Percentiles rank a stretch among this genome's conserved stretches.
Conservation (phyloP, 1,140 invertebrate species). For the Trichonephila clavipes region DNA sequence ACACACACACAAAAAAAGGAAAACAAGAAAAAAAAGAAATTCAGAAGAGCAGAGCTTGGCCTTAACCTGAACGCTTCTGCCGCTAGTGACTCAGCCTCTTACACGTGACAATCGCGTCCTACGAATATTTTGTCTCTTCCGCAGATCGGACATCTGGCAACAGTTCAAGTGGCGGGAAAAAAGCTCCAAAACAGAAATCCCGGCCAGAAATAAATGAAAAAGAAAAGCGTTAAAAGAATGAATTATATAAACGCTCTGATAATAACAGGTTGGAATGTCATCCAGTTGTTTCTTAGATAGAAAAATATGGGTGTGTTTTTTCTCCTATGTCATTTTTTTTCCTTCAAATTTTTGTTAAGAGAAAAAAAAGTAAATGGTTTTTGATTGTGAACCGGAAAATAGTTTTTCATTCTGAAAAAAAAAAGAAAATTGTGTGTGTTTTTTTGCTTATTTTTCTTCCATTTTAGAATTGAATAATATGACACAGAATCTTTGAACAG, state of each 20-base stretch:
- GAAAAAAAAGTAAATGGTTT: not conserved
- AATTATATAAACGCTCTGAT: not conserved
- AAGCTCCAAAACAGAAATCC: not conserved
- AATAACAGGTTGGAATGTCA: not conserved
- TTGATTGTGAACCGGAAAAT: not conserved
- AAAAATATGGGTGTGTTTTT: not conserved
- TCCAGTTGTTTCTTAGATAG: not conserved
- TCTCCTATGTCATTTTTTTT: not conserved
- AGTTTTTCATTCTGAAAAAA: not conserved
- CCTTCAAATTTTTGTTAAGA: not conserved
- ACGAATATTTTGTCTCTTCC: not conserved
- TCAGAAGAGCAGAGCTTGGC: not conserved
- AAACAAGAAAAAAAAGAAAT: not conserved
- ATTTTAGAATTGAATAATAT: not conserved
- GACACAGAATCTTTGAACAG: not conserved
- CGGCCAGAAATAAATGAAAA: not conserved
- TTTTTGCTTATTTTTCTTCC: too few species aligned
- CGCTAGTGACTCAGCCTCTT: not conserved
- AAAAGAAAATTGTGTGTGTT: too few species aligned
- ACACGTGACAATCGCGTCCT: not conserved
- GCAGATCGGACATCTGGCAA: not conserved
- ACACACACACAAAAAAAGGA: not conserved
- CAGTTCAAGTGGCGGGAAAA: constrained; percentile 17
- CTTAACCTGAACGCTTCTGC: constrained; percentile 18
- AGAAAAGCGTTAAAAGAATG: not conserved